These are phyloP conservation scores for Aix galericulata DNA, from an alignment of 2,113 vertebrate genomes.

Conservation along the genomic window DNA sequence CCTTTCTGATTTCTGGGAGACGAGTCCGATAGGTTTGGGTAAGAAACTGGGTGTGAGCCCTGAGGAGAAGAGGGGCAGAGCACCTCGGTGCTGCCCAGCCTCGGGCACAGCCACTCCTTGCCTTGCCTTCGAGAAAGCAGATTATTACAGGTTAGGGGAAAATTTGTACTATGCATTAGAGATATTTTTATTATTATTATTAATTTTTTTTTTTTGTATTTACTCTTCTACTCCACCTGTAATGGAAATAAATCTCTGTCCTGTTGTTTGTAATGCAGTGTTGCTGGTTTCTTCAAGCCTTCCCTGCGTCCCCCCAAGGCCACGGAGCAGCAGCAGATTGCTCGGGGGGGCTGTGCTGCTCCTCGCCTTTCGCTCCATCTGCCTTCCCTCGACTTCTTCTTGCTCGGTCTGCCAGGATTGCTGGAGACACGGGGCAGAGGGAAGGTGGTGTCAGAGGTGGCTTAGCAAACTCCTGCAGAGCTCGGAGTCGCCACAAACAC, in stretches of 20 bases:
- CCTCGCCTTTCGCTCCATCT: not conserved
- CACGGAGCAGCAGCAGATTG: not conserved
- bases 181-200: not conserved
- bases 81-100: accelerated
- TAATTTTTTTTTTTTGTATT: not conserved
- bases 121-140: not conserved
- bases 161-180: not conserved
- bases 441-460: not conserved
- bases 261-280: conserved; percentile 16
- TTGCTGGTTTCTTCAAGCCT: not conserved
- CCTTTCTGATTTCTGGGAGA: not conserved
- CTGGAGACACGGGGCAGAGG: not conserved
- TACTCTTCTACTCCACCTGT: conserved; percentile 16
- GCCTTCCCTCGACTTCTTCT: not conserved
- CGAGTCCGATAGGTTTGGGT: not conserved
- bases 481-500: no score
- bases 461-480: not conserved
- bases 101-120: not conserved
- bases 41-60: not conserved
- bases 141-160: not conserved
- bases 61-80: not conserved
- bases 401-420: not conserved
- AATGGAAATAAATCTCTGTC: conserved; percentile 55
- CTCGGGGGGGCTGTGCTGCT: accelerated
- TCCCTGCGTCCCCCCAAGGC: not conserved